Base-by-base conservation (phyloP, 2,113 vertebrate genomes). In the Boleophthalmus pectinirostris region DNA sequence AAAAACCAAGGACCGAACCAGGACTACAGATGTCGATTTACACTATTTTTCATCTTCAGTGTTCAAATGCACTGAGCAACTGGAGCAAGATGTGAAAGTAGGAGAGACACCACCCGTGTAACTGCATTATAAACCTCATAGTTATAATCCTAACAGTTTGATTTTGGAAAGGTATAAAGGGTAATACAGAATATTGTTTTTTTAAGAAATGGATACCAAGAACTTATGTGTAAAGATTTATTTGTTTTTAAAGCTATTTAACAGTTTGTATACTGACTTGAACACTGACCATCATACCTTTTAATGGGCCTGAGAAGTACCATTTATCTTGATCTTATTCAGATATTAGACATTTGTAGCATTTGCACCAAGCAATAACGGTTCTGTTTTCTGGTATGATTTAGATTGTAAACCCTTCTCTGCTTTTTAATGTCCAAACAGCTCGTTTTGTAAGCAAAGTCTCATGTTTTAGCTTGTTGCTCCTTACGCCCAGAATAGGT, bases 121-220 rank as follows among this genome's bases (percentile, higher is more conserved):
- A 49, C 56, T 47, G 75, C 68, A 56, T 29, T 57, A 57, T 45
- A 75, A 71, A 76, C 61, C 69, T 24, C 23, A 58, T 68, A 49
- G 68, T 66, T 58, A 12, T 29, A 51, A 72, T 85, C 54, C 63
- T 86, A 86, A 80, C 88, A 86, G 77, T 18, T 60, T 58, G 38
- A 90, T 92, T 29, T 84, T 82, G 82, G 91, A 89, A 84, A 84
- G 72, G 74, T 69, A 16, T 82, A 83, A 86, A 92, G 90, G 91
- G 85, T 77, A 69, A 73, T 63, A 24, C 13, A 73, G 70, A 35
- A 74, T 54, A 51, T 24, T 58, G 84, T 61, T 29, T 68, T 66
- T 68, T 43, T 20, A 3, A 18, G 24, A 46, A 46, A 47, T n/a
- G 53, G n/a, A 38, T 16, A 60, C 29, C 12, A 16, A 29, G 10